These are phyloP conservation scores for Aplodontia rufa DNA, from an alignment of 2,113 vertebrate genomes.

Conservation along the genomic window DNA sequence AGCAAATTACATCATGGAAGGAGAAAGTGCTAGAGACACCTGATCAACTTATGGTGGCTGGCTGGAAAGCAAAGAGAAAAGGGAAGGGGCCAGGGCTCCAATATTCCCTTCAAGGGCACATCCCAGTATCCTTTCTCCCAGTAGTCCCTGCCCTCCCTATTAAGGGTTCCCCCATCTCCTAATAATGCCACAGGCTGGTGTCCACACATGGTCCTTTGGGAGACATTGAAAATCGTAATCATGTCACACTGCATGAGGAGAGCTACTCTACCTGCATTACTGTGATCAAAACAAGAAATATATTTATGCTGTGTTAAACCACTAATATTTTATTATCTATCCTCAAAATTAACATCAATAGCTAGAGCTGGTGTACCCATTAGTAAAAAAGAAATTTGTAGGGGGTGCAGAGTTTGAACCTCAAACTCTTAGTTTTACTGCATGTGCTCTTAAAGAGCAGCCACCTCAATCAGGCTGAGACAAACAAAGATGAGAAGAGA, in stretches of 20 bases:
- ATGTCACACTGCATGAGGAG: not conserved
- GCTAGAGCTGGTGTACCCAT: not conserved
- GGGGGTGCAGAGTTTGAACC: not conserved
- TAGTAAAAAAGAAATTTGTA: not conserved
- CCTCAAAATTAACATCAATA: not conserved
- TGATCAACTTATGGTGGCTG: not conserved
- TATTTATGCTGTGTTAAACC: not conserved
- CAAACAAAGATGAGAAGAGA: not conserved
- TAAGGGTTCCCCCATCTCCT: not conserved
- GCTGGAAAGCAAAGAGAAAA: not conserved
- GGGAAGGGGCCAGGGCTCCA: too few species aligned
- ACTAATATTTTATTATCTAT: not conserved
- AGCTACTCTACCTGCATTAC: not conserved
- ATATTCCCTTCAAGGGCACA: not conserved
- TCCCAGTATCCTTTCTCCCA: not conserved
- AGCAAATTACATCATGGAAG: not conserved
- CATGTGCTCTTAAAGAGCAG: not conserved
- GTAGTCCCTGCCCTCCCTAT: too few species aligned
- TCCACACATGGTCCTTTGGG: too few species aligned
- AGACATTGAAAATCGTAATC: not conserved
- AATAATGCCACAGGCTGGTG: not conserved
- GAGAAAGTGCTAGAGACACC: not conserved
- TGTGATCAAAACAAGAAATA: not conserved
- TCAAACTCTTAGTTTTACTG: not conserved
- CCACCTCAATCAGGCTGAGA: not conserved